Conservation (phyloP, 2,113 vertebrate species). For the Dipodomys stephensi region DNA sequence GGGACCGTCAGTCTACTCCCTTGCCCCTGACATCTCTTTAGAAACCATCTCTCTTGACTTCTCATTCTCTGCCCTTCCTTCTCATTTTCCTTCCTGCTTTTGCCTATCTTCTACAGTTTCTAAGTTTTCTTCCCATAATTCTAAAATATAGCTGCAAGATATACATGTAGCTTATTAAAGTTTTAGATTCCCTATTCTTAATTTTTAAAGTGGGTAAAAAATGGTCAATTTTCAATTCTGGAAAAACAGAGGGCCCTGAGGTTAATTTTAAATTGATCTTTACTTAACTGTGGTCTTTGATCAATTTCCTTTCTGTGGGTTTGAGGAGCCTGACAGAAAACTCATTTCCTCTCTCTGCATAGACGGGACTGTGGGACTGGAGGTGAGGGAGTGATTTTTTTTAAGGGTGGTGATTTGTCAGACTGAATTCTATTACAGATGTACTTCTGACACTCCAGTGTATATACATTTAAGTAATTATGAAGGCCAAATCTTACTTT, state of each 20-base stretch:
- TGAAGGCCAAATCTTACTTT: constrained; percentile 16
- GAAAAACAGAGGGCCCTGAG: constrained; percentile 46
- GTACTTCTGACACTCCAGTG: constrained; percentile 34
- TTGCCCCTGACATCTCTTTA: background rate
- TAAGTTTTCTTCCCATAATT: background rate
- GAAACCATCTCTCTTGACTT: no score
- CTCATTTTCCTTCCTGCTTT: background rate
- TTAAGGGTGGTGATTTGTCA: constrained; percentile 2
- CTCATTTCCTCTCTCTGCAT: constrained; percentile 44
- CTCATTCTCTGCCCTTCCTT: background rate
- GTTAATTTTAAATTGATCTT: constrained; percentile 73
- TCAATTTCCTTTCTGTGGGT: constrained; percentile 53
- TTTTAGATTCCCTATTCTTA: constrained; percentile 22
- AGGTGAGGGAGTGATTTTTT: background rate
- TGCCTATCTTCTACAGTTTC: background rate
- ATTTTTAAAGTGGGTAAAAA: constrained; percentile 36
- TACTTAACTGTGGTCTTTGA: constrained; percentile 44
- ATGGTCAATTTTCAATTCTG: constrained; percentile 18
- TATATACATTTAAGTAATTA: background rate
- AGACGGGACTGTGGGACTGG: background rate
- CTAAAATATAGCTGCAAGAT: background rate
- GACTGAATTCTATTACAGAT: background rate
- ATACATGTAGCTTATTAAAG: background rate
- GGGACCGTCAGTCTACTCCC: background rate
- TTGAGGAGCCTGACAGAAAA: constrained; percentile 67